Evolutionary conservation across 2,797 vertebrate genomes (phyloP).

Genomic region (Pterois miles): DNA sequence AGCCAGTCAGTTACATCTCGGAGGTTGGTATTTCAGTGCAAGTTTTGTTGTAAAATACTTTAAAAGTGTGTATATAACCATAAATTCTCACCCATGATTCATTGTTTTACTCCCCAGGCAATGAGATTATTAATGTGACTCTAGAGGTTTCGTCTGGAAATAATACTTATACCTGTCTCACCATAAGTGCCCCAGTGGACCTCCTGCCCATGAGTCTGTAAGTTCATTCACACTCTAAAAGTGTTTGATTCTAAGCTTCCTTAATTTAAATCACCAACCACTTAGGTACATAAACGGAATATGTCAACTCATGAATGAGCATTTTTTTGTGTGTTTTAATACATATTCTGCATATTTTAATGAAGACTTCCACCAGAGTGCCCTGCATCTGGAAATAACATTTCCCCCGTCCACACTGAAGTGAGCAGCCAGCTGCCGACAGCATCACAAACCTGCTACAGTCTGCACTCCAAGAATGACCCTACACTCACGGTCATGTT

Average conservation of each 20-base stretch:
- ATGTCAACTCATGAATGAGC: background rate
- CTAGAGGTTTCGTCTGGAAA: conserved; percentile 64
- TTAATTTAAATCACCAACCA: background rate
- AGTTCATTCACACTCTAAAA: conserved; percentile 46
- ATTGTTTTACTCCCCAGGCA: conserved; percentile 46
- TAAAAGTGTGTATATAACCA: background rate
- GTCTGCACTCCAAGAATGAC: conserved; percentile 70
- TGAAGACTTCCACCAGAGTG: conserved; percentile 76
- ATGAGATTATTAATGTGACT: conserved; percentile 61
- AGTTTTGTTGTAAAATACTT: background rate
- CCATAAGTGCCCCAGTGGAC: conserved; percentile 69
- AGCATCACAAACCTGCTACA: conserved; percentile 73
- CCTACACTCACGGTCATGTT: conserved; percentile 80
- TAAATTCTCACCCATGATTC: background rate
- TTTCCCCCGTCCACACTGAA: conserved; percentile 56
- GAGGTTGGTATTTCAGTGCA: conserved; percentile 65
- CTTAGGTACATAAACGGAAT: background rate
- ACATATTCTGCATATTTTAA: background rate
- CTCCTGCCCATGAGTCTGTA: conserved; percentile 78
- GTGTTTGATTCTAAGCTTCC: background rate
- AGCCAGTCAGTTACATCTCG: conserved; percentile 76
- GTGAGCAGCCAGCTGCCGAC: conserved; percentile 25
- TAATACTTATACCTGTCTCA: conserved; percentile 75
- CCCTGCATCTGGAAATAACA: conserved; percentile 44
- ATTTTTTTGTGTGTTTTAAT: conserved; percentile 11